phyloP scores from a whole-genome alignment of 2,113 vertebrate genomes.

The Corydoras maculifer region DNA sequence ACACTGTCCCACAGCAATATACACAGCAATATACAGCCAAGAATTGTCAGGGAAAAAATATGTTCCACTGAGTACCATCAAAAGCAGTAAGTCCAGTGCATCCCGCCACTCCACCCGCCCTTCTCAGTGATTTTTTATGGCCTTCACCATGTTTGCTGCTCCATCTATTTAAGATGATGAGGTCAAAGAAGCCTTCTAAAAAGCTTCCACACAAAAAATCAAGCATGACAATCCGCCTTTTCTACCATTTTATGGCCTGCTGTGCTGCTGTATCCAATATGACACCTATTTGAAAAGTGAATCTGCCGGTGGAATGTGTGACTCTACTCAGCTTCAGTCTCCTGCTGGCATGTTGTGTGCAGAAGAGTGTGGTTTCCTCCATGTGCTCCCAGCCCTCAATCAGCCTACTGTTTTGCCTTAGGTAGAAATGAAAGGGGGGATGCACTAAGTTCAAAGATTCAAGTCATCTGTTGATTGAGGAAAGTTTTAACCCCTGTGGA shows the following conservation, averaged over 20 bases:
- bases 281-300: slow-evolving; percentile 23
- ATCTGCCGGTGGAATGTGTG: not conserved
- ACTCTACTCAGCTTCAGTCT: not conserved
- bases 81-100: not conserved
- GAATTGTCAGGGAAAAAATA: too few species aligned
- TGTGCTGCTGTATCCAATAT: slow-evolving; percentile 7
- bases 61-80: too few species aligned
- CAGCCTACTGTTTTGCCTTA: slow-evolving; percentile 30
- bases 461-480: slow-evolving; percentile 20
- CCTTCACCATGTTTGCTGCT: not conserved
- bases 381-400: slow-evolving; percentile 26
- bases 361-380: slow-evolving; percentile 21
- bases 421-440: slow-evolving; percentile 17
- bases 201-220: not conserved
- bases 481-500: slow-evolving; percentile 14
- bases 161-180: not conserved
- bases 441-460: slow-evolving; percentile 11
- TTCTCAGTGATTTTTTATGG: not conserved
- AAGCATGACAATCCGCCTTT: slow-evolving; percentile 10
- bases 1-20: too few species aligned
- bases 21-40: too few species aligned
- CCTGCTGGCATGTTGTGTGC: slow-evolving; percentile 17
- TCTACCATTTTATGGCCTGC: slow-evolving; percentile 8
- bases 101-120: too few species aligned
- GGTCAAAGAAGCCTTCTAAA: not conserved